These are phyloP conservation scores for Acromyrmex echinatior DNA, from an alignment of 1,140 invertebrate species.

Conservation along the genomic window DNA sequence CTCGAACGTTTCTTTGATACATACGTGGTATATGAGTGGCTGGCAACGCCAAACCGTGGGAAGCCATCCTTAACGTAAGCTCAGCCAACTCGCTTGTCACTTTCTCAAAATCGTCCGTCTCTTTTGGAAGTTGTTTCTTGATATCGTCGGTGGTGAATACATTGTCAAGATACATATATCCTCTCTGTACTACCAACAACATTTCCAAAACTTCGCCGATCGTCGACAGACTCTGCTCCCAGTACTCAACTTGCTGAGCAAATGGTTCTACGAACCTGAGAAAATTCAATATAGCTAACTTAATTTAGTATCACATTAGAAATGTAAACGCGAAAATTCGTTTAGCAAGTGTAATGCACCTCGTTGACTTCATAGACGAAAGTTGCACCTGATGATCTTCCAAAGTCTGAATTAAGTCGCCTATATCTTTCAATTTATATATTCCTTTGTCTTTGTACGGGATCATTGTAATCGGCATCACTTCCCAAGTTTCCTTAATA, in stretches of 20 bases:
- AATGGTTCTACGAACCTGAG: constrained; percentile 91
- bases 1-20: constrained; percentile 37
- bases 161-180: constrained; percentile 95
- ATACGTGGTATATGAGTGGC: constrained; percentile 83
- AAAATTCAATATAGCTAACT: constrained; percentile 39
- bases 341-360: constrained; percentile 71
- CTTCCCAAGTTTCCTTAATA: constrained; percentile 91
- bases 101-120: constrained; percentile 91
- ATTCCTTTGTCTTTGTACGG: constrained; percentile 90
- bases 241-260: constrained; percentile 85
- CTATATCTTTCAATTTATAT: constrained; percentile 88
- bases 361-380: constrained; percentile 94
- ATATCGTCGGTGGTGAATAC: constrained; percentile 95
- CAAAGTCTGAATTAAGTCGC: constrained; percentile 91
- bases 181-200: constrained; percentile 91
- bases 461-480: constrained; percentile 90
- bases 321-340: not conserved
- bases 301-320: constrained; percentile 4
- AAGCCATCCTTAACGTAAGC: constrained; percentile 88
- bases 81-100: constrained; percentile 91
- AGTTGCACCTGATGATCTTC: constrained; percentile 92
- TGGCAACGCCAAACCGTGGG: constrained; percentile 76
- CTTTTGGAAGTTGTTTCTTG: constrained; percentile 92
- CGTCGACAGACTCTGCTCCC: constrained; percentile 93
- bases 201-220: constrained; percentile 93